Conservation (phyloP, 1,140 invertebrate genomes). For the Neodiprion lecontei region DNA sequence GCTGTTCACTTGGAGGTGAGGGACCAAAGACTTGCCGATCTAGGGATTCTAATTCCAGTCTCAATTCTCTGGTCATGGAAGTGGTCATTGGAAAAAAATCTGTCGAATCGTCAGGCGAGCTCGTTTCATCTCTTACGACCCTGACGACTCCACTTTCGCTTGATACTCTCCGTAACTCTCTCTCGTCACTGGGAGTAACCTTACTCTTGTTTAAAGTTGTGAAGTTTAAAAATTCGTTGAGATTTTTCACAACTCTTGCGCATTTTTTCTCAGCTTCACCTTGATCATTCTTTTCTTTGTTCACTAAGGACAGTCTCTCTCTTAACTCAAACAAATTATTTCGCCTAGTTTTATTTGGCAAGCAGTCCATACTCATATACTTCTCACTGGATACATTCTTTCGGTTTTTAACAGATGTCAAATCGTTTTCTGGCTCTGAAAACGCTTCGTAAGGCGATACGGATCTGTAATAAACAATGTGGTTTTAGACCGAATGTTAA, state of each 20-base stretch:
- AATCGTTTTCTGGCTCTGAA: conserved; percentile 43
- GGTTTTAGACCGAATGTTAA: conserved; percentile 5
- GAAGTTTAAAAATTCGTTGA: conserved; percentile 85
- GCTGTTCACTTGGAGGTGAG: conserved; percentile 49
- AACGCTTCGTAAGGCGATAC: conserved; percentile 35
- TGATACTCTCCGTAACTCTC: conserved; percentile 47
- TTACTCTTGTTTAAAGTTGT: conserved; percentile 70
- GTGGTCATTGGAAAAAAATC: conserved; percentile 88
- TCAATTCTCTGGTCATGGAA: conserved; percentile 81
- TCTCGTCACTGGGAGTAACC: conserved; percentile 49
- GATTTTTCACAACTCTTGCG: conserved; percentile 74
- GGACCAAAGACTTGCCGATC: conserved; percentile 73
- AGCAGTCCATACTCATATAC: conserved; percentile 49
- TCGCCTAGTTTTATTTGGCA: conserved; percentile 39
- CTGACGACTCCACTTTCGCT: conserved; percentile 49
- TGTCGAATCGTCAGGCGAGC: conserved; percentile 77
- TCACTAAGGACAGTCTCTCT: conserved; percentile 33
- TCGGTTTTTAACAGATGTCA: conserved; percentile 45
- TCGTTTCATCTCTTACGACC: conserved; percentile 64
- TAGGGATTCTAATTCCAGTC: conserved; percentile 80
- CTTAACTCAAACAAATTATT: conserved; percentile 37
- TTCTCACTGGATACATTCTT: conserved; percentile 51
- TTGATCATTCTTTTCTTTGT: conserved; percentile 37
- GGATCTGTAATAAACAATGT: conserved; percentile 30
- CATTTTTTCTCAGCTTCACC: conserved; percentile 51